These are phyloP conservation scores for Orientallactaga bullata DNA, from an alignment of 2,113 vertebrate genomes.

Conservation along the genomic window DNA sequence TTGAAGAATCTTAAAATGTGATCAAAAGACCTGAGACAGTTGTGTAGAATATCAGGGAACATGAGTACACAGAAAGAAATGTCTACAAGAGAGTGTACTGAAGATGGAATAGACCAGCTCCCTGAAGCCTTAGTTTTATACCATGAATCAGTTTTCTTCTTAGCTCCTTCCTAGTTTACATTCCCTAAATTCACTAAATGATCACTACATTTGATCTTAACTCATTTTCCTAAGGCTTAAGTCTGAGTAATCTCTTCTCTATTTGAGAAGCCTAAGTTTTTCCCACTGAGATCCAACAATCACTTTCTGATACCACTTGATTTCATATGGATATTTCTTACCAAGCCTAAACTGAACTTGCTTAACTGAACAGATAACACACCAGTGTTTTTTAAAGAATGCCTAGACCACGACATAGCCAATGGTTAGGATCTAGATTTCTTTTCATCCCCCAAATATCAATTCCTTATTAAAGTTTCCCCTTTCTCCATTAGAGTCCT, in stretches of 20 bases:
- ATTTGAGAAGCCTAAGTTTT: neutral
- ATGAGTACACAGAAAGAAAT: neutral
- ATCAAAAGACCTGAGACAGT: neutral
- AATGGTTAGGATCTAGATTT: neutral
- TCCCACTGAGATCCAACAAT: neutral
- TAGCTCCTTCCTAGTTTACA: neutral
- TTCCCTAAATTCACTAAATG: constrained; percentile 3
- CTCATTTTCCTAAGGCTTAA: neutral
- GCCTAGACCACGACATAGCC: neutral
- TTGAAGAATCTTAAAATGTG: neutral
- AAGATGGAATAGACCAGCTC: no score
- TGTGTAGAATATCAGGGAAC: neutral
- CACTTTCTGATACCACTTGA: neutral
- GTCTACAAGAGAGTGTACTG: no score
- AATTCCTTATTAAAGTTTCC: neutral
- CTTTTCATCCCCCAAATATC: neutral
- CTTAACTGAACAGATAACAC: neutral
- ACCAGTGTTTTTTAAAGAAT: neutral
- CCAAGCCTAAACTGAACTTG: neutral
- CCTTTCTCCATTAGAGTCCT: neutral
- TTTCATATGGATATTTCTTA: neutral
- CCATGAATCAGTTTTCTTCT: constrained; percentile 11
- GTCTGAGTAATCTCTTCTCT: neutral
- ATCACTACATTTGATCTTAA: neutral
- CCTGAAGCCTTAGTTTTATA: neutral